phyloP scores from a whole-genome alignment of 2,888 invertebrate species.

The Caenorhabditis virilis region DNA sequence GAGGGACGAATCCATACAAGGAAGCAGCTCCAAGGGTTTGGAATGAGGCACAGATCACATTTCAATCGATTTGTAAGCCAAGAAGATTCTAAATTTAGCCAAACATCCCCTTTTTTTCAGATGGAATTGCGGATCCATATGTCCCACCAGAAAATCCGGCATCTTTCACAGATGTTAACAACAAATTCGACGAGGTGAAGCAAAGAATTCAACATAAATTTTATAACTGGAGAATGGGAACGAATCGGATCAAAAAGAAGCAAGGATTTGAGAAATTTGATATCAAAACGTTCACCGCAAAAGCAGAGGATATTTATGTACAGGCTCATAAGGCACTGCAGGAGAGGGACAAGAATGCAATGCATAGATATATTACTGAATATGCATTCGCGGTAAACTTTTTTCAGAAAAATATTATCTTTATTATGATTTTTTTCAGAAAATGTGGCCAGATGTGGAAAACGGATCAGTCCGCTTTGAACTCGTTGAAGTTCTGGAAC shows the following conservation, averaged over 20 bases:
- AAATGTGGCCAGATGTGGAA: slow-evolving; percentile 68
- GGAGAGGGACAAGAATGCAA: slow-evolving; percentile 43
- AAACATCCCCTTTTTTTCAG: too few species aligned
- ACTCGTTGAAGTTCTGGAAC: slow-evolving; percentile 50
- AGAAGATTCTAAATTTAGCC: too few species aligned
- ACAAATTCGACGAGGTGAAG: slow-evolving; percentile 38
- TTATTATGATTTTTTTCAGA: slow-evolving; percentile 42
- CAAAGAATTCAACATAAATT: slow-evolving; percentile 50
- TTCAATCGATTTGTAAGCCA: slow-evolving; percentile 62
- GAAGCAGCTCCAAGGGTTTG: slow-evolving; percentile 59
- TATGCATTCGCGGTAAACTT: slow-evolving; percentile 47
- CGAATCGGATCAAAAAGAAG: slow-evolving; percentile 60
- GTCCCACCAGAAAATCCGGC: slow-evolving; percentile 50
- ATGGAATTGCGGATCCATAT: slow-evolving; percentile 62
- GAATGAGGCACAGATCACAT: slow-evolving; percentile 62
- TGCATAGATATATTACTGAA: slow-evolving; percentile 61
- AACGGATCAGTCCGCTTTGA: slow-evolving; percentile 64
- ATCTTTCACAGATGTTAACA: slow-evolving; percentile 22
- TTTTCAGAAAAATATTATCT: neutral
- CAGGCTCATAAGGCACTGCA: slow-evolving; percentile 59
- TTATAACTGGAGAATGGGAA: slow-evolving; percentile 57
- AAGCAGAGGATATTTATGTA: slow-evolving; percentile 61
- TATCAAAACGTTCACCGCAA: slow-evolving; percentile 54
- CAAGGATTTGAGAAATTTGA: slow-evolving; percentile 64
- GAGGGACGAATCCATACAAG: slow-evolving; percentile 60